Percentiles rank a stretch among this genome's conserved stretches.
These are phyloP conservation scores for Tipula vernalis DNA, from an alignment of 2,888 invertebrate species.

Conservation along the genomic window DNA sequence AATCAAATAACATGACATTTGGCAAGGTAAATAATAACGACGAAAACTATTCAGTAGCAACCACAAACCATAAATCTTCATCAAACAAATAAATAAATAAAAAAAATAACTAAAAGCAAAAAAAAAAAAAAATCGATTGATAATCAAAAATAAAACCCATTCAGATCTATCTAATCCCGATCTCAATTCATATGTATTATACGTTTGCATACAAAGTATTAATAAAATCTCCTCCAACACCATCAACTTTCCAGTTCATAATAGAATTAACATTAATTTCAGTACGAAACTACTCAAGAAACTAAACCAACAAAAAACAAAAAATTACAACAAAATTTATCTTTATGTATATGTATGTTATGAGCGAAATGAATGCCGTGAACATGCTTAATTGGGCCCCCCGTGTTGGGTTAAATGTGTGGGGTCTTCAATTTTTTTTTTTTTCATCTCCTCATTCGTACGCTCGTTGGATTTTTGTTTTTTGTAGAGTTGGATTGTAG, in stretches of 20 bases:
- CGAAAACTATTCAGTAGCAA: background rate
- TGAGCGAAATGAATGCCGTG: conserved; percentile 21
- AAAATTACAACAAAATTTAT: background rate
- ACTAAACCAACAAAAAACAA: background rate
- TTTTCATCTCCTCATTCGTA: background rate
- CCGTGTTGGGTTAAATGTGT: conserved; percentile 24
- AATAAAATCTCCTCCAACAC: background rate
- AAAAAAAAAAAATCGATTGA: background rate
- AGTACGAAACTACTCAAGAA: conserved; percentile 1
- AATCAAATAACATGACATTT: background rate
- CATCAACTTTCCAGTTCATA: background rate
- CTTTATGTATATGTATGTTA: conserved; percentile 10
- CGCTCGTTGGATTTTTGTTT: background rate
- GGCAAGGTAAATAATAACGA: background rate
- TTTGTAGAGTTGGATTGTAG: background rate
- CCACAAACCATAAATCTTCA: background rate
- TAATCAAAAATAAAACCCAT: background rate
- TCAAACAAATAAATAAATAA: background rate
- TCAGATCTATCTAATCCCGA: background rate
- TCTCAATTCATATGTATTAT: background rate
- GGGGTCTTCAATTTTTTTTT: conserved; percentile 18
- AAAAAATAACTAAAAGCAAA: background rate
- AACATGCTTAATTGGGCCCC: conserved; percentile 26
- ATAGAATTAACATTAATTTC: background rate
- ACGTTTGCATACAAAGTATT: background rate